Evolutionary conservation across 2,113 vertebrate species (phyloP), one percentile per base, ranked within the genome.

Genomic region (Pelvicachromis taeniatus): DNA sequence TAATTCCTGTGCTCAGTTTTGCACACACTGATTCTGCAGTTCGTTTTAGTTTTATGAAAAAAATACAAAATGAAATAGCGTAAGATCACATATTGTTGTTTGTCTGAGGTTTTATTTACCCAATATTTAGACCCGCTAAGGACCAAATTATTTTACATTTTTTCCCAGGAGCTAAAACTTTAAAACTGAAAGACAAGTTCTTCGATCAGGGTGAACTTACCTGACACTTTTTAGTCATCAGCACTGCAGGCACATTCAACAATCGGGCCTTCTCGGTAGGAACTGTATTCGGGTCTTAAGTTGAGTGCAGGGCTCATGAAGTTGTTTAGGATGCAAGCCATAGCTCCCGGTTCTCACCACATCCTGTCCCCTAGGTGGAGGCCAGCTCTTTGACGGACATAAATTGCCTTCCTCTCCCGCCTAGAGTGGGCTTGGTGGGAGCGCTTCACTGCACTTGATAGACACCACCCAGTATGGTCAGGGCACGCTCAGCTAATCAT

Each of bases 381-480:
- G 85, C 89, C 91, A 82, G 87, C 88, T 90, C 87, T 94, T 93
- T 95, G 95, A 96, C 91, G 68, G 95, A 94, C 94, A 93, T 94
- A 95, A 95, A 96, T 96, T 95, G 94, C 93, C 91, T 95, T 92
- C 89, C 87, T 85, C 90, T 93, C 88, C 91, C 87, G 85, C 95
- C 85, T 86, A 19, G n/a, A 93, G 93, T 86, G 90, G 88, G 95
- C 94, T 95, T 85, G 70, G 87, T 95, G 89, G 96, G 96, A 94
- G 91, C 83, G 93, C 80, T 29, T 85, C 87, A 91, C 90, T 91
- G 95, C 93, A 93, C 95, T 96, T 97, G 96, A 96, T 93, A 85
- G 96, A 96, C 94, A 91, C 93, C 93, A 88, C 93, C 93, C 92
- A 94, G 93, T 78, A 45, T 91, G 93, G 93, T 82, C 93, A 50